Evolutionary conservation across 2,113 vertebrate species (phyloP), one percentile per base, ranked within the genome.

Genomic region (Hyaena hyaena): DNA sequence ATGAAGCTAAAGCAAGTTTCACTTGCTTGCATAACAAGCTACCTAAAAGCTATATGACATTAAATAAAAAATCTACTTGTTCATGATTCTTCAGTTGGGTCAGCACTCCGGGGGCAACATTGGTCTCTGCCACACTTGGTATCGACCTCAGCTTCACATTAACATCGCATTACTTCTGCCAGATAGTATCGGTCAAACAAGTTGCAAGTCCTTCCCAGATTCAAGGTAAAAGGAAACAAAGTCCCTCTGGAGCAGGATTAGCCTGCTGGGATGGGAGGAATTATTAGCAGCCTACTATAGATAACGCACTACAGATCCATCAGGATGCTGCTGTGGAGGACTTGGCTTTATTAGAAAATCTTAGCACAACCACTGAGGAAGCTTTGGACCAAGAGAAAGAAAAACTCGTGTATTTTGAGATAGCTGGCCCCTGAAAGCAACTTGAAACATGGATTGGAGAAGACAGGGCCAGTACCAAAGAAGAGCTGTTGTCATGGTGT

Each of bases 1-100:
- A n/a, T 63, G 63, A 77, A 92, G 45, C 11, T 86, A 23, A 81
- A 93, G 33, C 58, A 82, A 39, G 19, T 69, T 77, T 73, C 68
- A 10, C 0, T 87, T 79, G 12, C 35, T 61, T 21, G 0, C 21
- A 23, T 53, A 84, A 73, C 1, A 39, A 74, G n/a, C 39, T 2
- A 2, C 26, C 61, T 24, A 16, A 16, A 82, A 83, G 45, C 33
- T 43, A 16, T 8, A 2, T 43, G 3, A 19, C 23, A 11, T 8
- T 15, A 33, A 26, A 4, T 63, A 31, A 4, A 65, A 48, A 7
- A 43, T 19, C 16, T 33, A 68, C 19, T 81, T 84, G 10, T 21
- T 88, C 7, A 7, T 65, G 24, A 39, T 81, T 68, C 14, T 80
- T 81, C 53, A 53, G 0, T 35, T 82, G 66, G 8, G 28, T 63